Conservation (phyloP, 1,140 invertebrate species). For the Pantala flavescens region DNA sequence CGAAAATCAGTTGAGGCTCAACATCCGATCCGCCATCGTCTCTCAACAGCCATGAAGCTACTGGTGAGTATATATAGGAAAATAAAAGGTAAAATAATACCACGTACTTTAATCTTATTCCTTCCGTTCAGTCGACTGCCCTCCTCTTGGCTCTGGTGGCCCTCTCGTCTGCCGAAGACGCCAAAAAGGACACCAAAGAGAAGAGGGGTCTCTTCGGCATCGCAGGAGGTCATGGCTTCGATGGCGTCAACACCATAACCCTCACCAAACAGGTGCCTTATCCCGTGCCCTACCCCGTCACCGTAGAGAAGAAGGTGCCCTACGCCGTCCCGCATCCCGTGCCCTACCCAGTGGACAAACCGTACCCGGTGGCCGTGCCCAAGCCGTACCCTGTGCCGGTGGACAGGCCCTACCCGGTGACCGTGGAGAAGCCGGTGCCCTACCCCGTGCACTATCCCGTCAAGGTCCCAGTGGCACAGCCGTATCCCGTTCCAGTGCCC, state of each 20-base stretch:
- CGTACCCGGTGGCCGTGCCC: not conserved
- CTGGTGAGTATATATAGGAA: no score
- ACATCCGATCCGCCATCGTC: no score
- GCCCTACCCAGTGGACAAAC: not conserved
- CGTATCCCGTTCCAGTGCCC: not conserved
- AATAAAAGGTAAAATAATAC: no score
- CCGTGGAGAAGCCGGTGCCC: conserved; percentile 14
- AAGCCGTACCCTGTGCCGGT: not conserved
- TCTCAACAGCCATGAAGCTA: no score
- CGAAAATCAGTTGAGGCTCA: no score
- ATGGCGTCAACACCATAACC: not conserved
- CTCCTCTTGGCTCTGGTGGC: no score
- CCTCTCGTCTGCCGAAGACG: no score
- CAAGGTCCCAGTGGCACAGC: not conserved
- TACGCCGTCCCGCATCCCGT: conserved; percentile 14
- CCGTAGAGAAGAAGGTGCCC: conserved; percentile 12
- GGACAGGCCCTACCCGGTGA: not conserved
- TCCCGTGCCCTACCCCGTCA: conserved; percentile 1
- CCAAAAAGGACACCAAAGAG: no score
- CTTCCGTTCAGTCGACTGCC: no score
- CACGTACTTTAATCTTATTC: no score
- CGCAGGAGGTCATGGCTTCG: not conserved
- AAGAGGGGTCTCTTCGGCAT: no score
- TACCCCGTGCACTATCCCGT: conserved; percentile 5
- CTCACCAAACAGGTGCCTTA: conserved; percentile 14